Conservation (phyloP, 2,797 vertebrate species). For the Eleutherodactylus coqui region DNA sequence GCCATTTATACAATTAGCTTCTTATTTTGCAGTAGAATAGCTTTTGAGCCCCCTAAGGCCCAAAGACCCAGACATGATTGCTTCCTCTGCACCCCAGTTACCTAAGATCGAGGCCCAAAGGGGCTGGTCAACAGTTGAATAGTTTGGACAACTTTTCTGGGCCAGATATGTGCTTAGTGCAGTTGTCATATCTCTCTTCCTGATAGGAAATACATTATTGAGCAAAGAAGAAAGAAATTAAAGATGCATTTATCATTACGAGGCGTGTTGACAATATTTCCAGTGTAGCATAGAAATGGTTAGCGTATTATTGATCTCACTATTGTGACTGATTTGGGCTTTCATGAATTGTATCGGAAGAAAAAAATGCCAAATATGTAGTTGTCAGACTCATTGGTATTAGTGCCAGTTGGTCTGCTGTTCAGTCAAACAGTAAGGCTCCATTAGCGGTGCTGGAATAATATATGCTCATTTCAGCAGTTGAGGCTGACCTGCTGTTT, state of each 20-base stretch:
- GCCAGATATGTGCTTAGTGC: not conserved
- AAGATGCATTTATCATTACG: not conserved
- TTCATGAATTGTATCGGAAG: too few relatives aligned
- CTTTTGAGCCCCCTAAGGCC: not conserved
- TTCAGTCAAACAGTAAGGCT: not conserved
- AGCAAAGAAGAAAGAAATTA: not conserved
- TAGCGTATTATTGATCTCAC: not conserved
- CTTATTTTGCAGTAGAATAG: not conserved
- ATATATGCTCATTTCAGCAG: not conserved
- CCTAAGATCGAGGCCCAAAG: too few relatives aligned
- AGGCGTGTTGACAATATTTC: not conserved
- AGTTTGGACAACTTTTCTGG: not conserved
- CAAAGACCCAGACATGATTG: not conserved
- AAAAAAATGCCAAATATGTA: not conserved
- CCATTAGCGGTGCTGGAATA: not conserved
- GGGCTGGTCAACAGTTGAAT: too few relatives aligned
- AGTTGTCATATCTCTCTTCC: not conserved
- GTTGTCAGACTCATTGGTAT: not conserved
- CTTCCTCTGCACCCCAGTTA: not conserved
- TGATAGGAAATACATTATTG: too few relatives aligned
- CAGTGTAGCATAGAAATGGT: too few relatives aligned
- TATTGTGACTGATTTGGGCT: too few relatives aligned
- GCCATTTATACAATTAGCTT: too few relatives aligned
- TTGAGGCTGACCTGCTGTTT: constrained; percentile 7
- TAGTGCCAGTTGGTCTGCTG: not conserved